Base-by-base conservation (phyloP, 2,888 invertebrate genomes). In the Dolichopus griseipennis region DNA sequence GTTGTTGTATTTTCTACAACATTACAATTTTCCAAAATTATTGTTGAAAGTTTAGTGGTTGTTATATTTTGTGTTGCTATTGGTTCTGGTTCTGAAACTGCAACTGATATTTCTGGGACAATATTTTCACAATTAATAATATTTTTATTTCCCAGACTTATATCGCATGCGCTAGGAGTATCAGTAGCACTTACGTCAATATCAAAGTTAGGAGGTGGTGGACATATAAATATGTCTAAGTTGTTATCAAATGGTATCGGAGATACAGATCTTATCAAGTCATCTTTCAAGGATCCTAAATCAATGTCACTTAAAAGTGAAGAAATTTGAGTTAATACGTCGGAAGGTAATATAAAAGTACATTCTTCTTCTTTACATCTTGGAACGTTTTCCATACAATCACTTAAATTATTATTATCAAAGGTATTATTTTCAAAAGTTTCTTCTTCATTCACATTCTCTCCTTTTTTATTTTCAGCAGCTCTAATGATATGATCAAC, bases 151-250 rank as follows among this genome's bases (percentile, higher is more conserved):
- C 5, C 27, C 27, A n/a, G 27, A 27, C 5, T 27, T 27, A n/a
- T n/a, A n/a, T n/a, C n/a, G n/a, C n/a, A n/a, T 27, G 27, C 5
- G 27, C 5, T 5, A 27, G 5, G 27, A 4, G 27, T 27, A 2
- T 27, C 5, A 27, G 27, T 4, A 27, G 27, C 2, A 27, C 3
- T 27, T 27, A 2, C 27, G 2, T 27, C 27, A 27, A 27, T 27
- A 27, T 68, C 65, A 1, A 20, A 41, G 6, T 27, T 66, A 15
- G 65, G 66, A 21, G 70, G 63, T 27, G 37, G 52, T 7, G 52
- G 52, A 18, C 52, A 52, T 9, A 52, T 52, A 1, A 18, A 52
- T 18, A 52, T 52, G n/a, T 52, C 15, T 18, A 52, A 52, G 15
- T 52, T 18, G 6, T 12, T n/a, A 7, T 52, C 52, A 18, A 52